These are phyloP conservation scores for Oophaga sylvatica DNA, from an alignment of 2,797 vertebrate species.

Conservation along the genomic window DNA sequence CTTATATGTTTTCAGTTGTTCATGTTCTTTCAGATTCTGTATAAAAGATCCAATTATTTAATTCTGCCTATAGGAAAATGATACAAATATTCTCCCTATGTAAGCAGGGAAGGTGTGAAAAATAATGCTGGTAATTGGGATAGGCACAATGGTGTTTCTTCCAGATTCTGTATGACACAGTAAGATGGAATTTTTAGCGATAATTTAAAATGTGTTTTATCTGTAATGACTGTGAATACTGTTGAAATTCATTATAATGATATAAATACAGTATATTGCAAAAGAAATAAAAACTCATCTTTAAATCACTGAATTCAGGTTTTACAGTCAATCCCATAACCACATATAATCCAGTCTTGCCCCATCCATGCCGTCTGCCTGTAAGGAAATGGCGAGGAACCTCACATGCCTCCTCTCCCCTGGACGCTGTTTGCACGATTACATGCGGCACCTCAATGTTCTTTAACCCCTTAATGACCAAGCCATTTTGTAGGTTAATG, in stretches of 20 bases:
- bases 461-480: too few relatives aligned
- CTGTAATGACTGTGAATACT: background rate
- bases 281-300: too few relatives aligned
- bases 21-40: background rate
- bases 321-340: too few relatives aligned
- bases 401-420: too few relatives aligned
- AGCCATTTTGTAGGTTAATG: too few relatives aligned
- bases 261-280: background rate
- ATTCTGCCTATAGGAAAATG: background rate
- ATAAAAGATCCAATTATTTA: background rate
- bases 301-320: too few relatives aligned
- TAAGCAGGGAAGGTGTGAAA: background rate
- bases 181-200: background rate
- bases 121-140: conserved; percentile 14
- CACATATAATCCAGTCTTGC: too few relatives aligned
- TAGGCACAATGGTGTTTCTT: background rate
- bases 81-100: background rate
- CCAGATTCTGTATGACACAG: background rate
- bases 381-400: too few relatives aligned
- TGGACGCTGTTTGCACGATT: too few relatives aligned
- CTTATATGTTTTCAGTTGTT: background rate
- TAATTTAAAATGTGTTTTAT: conserved; percentile 4
- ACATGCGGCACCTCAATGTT: too few relatives aligned
- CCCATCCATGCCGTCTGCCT: too few relatives aligned
- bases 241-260: background rate